These are phyloP conservation scores for Siniperca obscura DNA, from an alignment of 2,797 vertebrate genomes.

Conservation along the genomic window DNA sequence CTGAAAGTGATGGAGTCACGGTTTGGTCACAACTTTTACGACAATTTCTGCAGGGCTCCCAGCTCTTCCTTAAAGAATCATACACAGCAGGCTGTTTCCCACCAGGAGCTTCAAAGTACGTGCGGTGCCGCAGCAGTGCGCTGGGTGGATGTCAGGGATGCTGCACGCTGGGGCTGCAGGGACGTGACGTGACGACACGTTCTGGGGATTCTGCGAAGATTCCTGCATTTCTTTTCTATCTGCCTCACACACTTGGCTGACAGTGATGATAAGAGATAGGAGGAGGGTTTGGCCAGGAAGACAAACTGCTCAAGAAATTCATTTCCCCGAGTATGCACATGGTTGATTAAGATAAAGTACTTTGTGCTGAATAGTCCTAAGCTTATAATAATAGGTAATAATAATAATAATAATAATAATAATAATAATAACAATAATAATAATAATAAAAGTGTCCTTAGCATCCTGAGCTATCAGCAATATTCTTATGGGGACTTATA, in stretches of 20 bases:
- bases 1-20: not conserved
- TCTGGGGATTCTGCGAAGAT: conserved; percentile 29
- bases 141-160: not conserved
- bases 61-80: not conserved
- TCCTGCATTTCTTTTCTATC: conserved; percentile 61
- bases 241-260: conserved; percentile 50
- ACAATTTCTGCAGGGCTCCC: not conserved
- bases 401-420: too few relatives aligned
- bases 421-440: too few relatives aligned
- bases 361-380: not conserved
- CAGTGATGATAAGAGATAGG: conserved; percentile 61
- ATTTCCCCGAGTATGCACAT: conserved; percentile 9
- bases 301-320: conserved; percentile 54
- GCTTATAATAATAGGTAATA: too few relatives aligned
- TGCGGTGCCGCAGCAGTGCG: rapidly evolving
- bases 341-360: conserved; percentile 8
- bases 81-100: not conserved
- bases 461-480: not conserved
- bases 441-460: not conserved
- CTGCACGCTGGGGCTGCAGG: not conserved
- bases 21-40: not conserved
- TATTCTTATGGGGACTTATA: not conserved
- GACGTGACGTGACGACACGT: conserved; percentile 26
- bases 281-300: conserved; percentile 8
- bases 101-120: not conserved